A percentile compares a stretch with the other conserved stretches of the same genome.
These are phyloP conservation scores for Parauchenoglanis ngamensis DNA, from an alignment of 2,797 vertebrate genomes.

Conservation along the genomic window DNA sequence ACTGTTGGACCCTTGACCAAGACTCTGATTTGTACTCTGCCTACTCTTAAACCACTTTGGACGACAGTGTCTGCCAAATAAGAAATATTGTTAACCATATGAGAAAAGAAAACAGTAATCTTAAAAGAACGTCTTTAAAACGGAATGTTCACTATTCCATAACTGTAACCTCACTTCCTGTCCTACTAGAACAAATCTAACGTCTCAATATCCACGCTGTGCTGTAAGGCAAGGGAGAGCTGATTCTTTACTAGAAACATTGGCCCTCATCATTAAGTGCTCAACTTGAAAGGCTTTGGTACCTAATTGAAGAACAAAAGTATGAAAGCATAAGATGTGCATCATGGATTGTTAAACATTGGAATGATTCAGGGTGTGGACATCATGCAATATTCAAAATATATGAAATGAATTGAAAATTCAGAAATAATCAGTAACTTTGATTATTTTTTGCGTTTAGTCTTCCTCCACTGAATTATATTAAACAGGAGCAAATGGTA, in stretches of 20 bases:
- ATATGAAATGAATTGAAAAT: not conserved
- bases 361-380: not conserved
- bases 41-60: not conserved
- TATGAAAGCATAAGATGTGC: conserved; percentile 4
- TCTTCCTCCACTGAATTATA: not conserved
- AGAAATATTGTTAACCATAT: not conserved
- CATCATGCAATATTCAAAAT: not conserved
- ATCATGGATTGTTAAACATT: conserved; percentile 8
- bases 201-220: not conserved
- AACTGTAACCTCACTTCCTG: not conserved
- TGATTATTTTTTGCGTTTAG: not conserved
- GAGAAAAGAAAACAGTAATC: not conserved
- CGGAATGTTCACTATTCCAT: not conserved
- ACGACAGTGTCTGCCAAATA: not conserved
- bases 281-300: conserved; percentile 22
- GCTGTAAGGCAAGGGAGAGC: not conserved
- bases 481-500: not conserved
- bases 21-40: not conserved
- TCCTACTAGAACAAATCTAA: not conserved
- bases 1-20: not conserved
- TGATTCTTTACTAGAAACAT: not conserved
- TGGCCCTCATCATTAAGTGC: not conserved
- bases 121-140: not conserved
- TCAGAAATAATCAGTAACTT: not conserved
- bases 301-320: not conserved